Conservation (phyloP, 2,888 invertebrate species). For the Sphaerophoria rueppellii region DNA sequence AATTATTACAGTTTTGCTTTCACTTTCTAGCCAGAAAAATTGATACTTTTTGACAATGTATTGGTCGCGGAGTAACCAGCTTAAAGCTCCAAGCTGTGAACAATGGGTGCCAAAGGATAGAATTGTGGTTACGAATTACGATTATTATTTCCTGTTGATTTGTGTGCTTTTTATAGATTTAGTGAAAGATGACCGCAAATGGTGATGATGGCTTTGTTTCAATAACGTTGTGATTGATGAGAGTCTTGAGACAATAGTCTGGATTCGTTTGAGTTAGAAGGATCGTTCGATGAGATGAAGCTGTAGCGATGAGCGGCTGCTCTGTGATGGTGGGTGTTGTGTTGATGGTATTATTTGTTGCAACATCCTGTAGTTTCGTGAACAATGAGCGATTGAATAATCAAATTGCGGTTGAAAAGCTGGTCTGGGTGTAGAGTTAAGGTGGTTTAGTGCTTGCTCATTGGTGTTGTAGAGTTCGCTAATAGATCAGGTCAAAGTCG, state of each 20-base stretch:
- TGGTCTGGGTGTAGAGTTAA: too few relatives aligned
- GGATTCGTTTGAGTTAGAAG: constrained; percentile 70
- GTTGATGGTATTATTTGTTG: constrained; percentile 65
- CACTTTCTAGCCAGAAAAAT: constrained; percentile 46
- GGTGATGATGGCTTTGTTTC: constrained; percentile 61
- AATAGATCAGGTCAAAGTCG: too few relatives aligned
- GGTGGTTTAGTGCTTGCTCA: too few relatives aligned
- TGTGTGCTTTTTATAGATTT: constrained; percentile 57
- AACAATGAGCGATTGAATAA: neutral
- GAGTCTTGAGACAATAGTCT: constrained; percentile 58
- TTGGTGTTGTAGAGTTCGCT: too few relatives aligned
- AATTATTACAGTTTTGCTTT: constrained; percentile 63
- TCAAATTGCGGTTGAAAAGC: too few relatives aligned
- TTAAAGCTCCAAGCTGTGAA: neutral
- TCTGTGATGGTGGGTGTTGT: constrained; percentile 24
- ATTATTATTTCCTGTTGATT: constrained; percentile 47
- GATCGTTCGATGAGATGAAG: constrained; percentile 64
- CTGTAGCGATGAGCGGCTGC: neutral
- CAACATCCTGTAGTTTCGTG: constrained; percentile 58
- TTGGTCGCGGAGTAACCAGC: too few relatives aligned
- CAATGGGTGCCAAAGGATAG: constrained; percentile 65
- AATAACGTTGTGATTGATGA: constrained; percentile 47
- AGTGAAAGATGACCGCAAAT: constrained; percentile 64
- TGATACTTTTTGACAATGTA: too few relatives aligned
- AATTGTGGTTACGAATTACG: constrained; percentile 29